phyloP scores from a whole-genome alignment of 2,888 invertebrate genomes.

The Ferdinandea cuprea region DNA sequence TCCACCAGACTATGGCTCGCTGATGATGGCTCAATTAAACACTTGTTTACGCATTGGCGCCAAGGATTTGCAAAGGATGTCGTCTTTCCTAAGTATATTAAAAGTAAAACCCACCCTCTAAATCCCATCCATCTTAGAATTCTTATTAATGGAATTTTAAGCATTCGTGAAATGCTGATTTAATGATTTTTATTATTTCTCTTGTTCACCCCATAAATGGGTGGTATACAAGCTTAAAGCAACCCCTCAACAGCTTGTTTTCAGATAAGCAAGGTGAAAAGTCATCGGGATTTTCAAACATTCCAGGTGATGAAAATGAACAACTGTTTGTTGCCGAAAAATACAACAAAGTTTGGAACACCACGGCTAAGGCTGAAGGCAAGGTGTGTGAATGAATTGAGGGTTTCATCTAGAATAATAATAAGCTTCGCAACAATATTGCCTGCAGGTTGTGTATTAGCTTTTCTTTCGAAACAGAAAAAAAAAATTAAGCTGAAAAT shows the following conservation, averaged over 20 bases:
- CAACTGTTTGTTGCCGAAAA: constrained; percentile 61
- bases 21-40: constrained; percentile 16
- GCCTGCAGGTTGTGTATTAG: constrained; percentile 62
- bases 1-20: too few species aligned
- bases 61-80: too few species aligned
- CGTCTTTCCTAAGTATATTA: too few species aligned
- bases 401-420: constrained; percentile 64
- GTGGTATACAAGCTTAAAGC: constrained; percentile 7
- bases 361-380: background rate
- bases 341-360: constrained; percentile 36
- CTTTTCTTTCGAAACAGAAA: constrained; percentile 41
- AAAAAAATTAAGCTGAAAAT: constrained; percentile 49
- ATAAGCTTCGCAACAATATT: constrained; percentile 66
- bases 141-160: constrained; percentile 69
- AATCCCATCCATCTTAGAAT: constrained; percentile 10
- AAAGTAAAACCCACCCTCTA: too few species aligned
- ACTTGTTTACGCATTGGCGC: constrained; percentile 2
- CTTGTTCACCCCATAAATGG: background rate
- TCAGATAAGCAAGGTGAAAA: constrained; percentile 63
- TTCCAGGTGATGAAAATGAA: constrained; percentile 58
- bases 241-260: constrained; percentile 9
- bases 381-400: constrained; percentile 7
- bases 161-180: constrained; percentile 71
- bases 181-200: constrained; percentile 66
- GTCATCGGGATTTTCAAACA: constrained; percentile 66